phyloP scores from a whole-genome alignment of 2,888 invertebrate species.

The Ophonus ardosiacus region DNA sequence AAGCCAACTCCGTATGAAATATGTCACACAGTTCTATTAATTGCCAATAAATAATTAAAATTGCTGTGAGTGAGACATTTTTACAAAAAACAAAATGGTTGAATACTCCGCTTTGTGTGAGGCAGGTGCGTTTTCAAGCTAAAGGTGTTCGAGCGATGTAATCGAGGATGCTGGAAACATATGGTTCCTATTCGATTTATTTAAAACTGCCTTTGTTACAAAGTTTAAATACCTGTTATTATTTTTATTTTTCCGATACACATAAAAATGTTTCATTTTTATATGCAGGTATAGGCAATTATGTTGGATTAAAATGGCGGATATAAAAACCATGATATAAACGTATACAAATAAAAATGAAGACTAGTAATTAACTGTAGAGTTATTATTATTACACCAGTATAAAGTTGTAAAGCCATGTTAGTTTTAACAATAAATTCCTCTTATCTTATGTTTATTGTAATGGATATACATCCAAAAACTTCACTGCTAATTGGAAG shows the following conservation, averaged over 20 bases:
- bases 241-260: slow-evolving; percentile 28
- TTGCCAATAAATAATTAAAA: slow-evolving; percentile 63
- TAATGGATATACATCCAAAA: no score
- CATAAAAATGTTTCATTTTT: slow-evolving; percentile 47
- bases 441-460: no score
- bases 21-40: slow-evolving; percentile 47
- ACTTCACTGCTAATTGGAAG: no score
- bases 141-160: slow-evolving; percentile 45
- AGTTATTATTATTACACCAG: no score
- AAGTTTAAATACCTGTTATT: slow-evolving; percentile 43
- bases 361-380: no score
- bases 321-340: neutral
- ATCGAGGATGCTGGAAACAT: slow-evolving; percentile 57
- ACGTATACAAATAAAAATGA: neutral
- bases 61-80: slow-evolving; percentile 54
- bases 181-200: slow-evolving; percentile 53
- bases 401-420: no score
- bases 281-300: slow-evolving; percentile 1
- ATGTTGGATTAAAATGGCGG: slow-evolving; percentile 4
- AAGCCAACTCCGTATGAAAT: slow-evolving; percentile 44
- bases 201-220: slow-evolving; percentile 31
- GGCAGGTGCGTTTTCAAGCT: slow-evolving; percentile 23
- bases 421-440: no score
- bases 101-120: slow-evolving; percentile 35
- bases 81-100: slow-evolving; percentile 58